Base-by-base conservation (phyloP, 92 coral and sea anemone genomes). In the Parazoanthus swiftii region DNA sequence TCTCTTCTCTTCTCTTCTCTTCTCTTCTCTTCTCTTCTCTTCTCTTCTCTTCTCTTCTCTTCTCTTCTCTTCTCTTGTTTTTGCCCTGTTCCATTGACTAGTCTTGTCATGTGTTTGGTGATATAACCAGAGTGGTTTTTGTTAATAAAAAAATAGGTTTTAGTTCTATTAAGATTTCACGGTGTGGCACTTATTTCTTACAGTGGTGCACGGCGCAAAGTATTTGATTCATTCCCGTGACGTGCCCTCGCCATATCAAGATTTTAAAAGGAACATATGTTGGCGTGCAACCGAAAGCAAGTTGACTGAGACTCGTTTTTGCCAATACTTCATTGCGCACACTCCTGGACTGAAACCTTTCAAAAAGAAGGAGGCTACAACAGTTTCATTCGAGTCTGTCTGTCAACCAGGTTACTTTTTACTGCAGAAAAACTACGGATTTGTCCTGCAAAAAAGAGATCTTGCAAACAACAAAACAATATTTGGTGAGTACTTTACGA, bases 121-220 rank as follows among this genome's bases (percentile, higher is more conserved):
- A 1, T 51, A 51, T 51, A 14, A 14, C 15, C 13, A 13, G 58
- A 6, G 4, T 4, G 4, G 42, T 39, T 39, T 38, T 39, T 39
- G 42, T 39, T 39, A 39, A 39, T 39, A 39, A 39, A 39, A 39
- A 39, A 39, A 4, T 39, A 39, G 42, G 42, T 39, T 39, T 39
- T 39, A 4, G 42, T 58, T 13, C 20, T 2, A 58, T 2, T 11
- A 18, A 3, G 36, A 70, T 11, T 25, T 23, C 5, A 23, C 9
- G 11, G 14, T 70, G 26, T 25, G 20, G 5, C 1, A 0, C 5
- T 16, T 63, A 50, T 18, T 43, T 67, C 26, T 70, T 68, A 8
- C 78, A 83, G 86, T 83, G 86, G 86, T 83, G 0, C 43, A 83
- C 43, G 86, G 86, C 25, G 86, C 77, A 5, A 83, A n/a, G 58